phyloP scores from a whole-genome alignment of 2,888 invertebrate genomes.

The Philereme vetulata region DNA sequence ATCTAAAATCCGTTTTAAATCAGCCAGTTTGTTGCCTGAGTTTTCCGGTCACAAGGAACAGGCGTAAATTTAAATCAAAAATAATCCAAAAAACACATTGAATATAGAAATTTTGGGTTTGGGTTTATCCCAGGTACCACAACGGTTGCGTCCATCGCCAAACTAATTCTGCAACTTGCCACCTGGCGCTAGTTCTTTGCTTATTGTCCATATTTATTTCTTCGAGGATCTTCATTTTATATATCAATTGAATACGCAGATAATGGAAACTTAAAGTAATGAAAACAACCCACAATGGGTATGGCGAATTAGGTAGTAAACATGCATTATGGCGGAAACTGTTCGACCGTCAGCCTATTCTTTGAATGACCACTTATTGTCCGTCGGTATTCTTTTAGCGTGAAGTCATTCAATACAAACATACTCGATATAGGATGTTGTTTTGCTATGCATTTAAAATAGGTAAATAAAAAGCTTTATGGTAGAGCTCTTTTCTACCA shows the following conservation, averaged over 20 bases:
- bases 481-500: background rate
- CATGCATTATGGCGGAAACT: slow-evolving; percentile 24
- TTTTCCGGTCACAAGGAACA: too few species aligned
- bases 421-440: slow-evolving; percentile 59
- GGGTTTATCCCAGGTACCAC: too few species aligned
- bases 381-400: slow-evolving; percentile 62
- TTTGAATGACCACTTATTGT: slow-evolving; percentile 46
- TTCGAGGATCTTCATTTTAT: too few species aligned
- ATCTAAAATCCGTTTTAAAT: too few species aligned
- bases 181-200: too few species aligned
- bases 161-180: too few species aligned
- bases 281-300: slow-evolving; percentile 14
- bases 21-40: too few species aligned
- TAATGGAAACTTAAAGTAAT: slow-evolving; percentile 6
- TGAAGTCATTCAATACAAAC: slow-evolving; percentile 66
- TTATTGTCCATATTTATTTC: too few species aligned
- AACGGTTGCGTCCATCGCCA: too few species aligned
- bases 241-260: background rate
- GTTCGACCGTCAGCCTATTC: slow-evolving; percentile 41
- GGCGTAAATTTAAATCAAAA: too few species aligned
- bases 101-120: too few species aligned
- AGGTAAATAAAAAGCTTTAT: background rate
- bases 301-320: slow-evolving; percentile 22
- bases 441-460: slow-evolving; percentile 18
- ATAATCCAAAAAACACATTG: too few species aligned